These are phyloP conservation scores for Champsocephalus gunnari DNA, from an alignment of 2,797 vertebrate species.

Conservation along the genomic window DNA sequence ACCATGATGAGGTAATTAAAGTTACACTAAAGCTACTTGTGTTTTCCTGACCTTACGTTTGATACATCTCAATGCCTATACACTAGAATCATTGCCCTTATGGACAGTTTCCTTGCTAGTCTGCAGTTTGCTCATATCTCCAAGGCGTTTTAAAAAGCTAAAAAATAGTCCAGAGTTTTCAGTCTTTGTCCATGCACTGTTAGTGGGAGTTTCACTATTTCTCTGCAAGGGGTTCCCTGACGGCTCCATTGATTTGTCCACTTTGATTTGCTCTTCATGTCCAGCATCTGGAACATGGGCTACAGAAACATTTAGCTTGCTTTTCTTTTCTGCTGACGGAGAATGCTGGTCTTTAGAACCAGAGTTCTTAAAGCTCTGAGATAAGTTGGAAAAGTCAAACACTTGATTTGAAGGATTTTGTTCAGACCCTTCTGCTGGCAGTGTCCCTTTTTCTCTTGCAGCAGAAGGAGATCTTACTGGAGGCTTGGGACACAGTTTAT, in stretches of 20 bases:
- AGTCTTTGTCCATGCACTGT: constrained; percentile 61
- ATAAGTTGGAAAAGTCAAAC: constrained; percentile 53
- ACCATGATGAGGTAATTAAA: neutral
- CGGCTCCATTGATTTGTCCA: constrained; percentile 31
- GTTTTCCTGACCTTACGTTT: constrained; percentile 21
- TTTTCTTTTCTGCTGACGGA: constrained; percentile 51
- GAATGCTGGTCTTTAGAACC: constrained; percentile 33
- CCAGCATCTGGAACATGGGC: neutral
- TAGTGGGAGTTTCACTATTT: constrained; percentile 53
- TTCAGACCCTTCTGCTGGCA: constrained; percentile 43
- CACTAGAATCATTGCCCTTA: constrained; percentile 48
- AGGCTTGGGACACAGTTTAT: constrained; percentile 44
- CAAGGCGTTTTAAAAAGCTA: constrained; percentile 81
- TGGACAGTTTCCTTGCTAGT: constrained; percentile 62
- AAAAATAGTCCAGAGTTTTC: constrained; percentile 73
- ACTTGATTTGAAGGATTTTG: constrained; percentile 33
- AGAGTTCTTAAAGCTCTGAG: constrained; percentile 29
- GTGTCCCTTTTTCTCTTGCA: constrained; percentile 44
- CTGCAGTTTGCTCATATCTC: constrained; percentile 71
- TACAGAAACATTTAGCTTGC: constrained; percentile 19
- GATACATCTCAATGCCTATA: constrained; percentile 37
- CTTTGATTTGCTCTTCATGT: constrained; percentile 20
- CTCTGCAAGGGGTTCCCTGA: constrained; percentile 14
- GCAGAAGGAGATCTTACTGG: constrained; percentile 36
- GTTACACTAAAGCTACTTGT: constrained; percentile 5